Conservation (phyloP, 2,888 invertebrate species). For the Beris morrisii region DNA sequence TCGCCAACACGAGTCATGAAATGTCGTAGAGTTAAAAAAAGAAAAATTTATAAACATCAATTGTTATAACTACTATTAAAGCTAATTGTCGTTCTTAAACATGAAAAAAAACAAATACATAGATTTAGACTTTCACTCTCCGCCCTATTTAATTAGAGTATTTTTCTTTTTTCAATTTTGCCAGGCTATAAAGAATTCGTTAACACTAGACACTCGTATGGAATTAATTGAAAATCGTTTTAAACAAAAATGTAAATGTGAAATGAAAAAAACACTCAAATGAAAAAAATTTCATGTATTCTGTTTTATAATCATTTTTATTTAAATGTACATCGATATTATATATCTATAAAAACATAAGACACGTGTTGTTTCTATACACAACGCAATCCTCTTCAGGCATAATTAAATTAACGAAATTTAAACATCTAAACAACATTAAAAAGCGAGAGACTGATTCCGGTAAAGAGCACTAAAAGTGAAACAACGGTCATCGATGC, state of each 20-base stretch:
- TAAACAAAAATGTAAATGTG: neutral
- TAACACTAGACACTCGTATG: neutral
- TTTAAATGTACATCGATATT: slow-evolving; percentile 32
- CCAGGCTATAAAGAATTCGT: no score
- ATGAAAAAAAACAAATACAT: neutral
- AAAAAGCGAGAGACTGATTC: slow-evolving; percentile 7
- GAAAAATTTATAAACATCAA: neutral
- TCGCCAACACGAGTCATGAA: slow-evolving; percentile 64
- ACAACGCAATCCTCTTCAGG: neutral
- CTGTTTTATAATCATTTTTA: slow-evolving; percentile 30
- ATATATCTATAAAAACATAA: slow-evolving; percentile 29
- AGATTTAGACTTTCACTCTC: no score
- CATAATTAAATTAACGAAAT: slow-evolving; percentile 3
- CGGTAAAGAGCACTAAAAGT: slow-evolving; percentile 7
- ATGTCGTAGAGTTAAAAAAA: neutral
- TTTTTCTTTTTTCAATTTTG: no score
- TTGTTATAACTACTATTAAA: no score
- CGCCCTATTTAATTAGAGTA: no score
- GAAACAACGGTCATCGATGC: slow-evolving; percentile 11
- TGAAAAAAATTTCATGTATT: slow-evolving; percentile 24
- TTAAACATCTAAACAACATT: slow-evolving; percentile 10
- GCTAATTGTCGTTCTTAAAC: slow-evolving; percentile 1
- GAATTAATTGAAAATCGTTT: neutral
- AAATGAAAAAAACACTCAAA: slow-evolving; percentile 1
- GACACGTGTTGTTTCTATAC: neutral